Conservation (phyloP, 2,888 invertebrate genomes). For the Tachina grossa region DNA sequence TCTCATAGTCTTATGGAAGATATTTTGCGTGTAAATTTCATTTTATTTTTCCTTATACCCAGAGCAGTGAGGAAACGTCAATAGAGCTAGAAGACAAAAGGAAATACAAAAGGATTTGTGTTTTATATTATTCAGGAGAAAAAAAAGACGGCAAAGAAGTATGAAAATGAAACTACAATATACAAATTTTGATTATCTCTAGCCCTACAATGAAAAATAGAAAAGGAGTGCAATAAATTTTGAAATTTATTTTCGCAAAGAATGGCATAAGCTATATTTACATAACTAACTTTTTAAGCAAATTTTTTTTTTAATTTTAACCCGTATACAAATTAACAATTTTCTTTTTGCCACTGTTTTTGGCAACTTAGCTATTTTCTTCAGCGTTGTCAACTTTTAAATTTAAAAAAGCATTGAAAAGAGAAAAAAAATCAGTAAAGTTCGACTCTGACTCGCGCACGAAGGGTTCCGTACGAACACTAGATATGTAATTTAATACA, state of each 20-base stretch:
- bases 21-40: constrained; percentile 33
- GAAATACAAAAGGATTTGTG: constrained; percentile 25
- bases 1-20: constrained; percentile 41
- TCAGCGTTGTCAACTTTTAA: no score
- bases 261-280: neutral
- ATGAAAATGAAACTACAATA: constrained; percentile 2
- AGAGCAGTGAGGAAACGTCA: neutral
- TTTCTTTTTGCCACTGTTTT: no score
- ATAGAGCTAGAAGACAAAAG: neutral
- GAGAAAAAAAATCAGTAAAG: no score
- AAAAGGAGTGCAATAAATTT: neutral
- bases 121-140: constrained; percentile 33
- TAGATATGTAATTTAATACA: no score
- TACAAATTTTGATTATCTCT: constrained; percentile 7
- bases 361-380: no score
- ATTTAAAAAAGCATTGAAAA: no score
- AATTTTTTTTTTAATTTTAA: no score
- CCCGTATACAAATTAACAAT: no score
- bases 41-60: constrained; percentile 12
- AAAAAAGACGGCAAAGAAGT: constrained; percentile 31
- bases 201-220: neutral
- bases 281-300: no score
- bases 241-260: neutral
- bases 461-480: no score
- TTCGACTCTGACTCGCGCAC: no score